phyloP scores from a whole-genome alignment of 2,888 invertebrate species.

The Troilus luridus region DNA sequence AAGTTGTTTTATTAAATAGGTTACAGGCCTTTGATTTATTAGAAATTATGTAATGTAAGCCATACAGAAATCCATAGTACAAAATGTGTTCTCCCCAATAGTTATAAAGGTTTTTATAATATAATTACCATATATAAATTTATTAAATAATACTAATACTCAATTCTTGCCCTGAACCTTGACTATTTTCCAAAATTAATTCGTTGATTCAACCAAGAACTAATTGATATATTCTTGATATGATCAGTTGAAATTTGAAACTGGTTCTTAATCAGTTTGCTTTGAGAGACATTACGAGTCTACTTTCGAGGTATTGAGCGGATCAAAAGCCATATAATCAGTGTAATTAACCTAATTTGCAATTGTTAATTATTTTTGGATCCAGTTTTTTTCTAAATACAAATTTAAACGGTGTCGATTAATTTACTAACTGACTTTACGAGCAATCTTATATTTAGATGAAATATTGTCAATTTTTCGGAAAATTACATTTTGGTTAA shows the following conservation, averaged over 20 bases:
- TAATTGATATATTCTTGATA: background rate
- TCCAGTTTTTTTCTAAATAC: background rate
- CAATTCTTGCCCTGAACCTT: background rate
- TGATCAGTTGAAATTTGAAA: background rate
- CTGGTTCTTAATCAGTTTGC: background rate
- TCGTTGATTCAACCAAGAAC: background rate
- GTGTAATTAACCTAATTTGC: background rate
- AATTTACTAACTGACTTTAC: too few species aligned
- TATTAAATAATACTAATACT: background rate
- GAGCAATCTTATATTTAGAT: too few species aligned
- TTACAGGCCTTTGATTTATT: too few species aligned
- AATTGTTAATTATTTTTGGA: background rate
- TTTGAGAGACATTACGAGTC: background rate
- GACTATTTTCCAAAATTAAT: background rate
- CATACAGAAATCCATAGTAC: too few species aligned
- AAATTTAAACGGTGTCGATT: background rate
- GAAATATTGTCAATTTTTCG: too few species aligned
- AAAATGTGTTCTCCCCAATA: too few species aligned
- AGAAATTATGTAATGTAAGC: too few species aligned
- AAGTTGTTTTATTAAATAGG: background rate
- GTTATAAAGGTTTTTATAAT: too few species aligned
- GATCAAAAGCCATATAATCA: background rate
- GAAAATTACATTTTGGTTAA: too few species aligned
- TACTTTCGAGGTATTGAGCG: background rate
- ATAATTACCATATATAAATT: too few species aligned